Conservation (phyloP, 2,797 vertebrate genomes). For the Micrastur ruficollis region DNA sequence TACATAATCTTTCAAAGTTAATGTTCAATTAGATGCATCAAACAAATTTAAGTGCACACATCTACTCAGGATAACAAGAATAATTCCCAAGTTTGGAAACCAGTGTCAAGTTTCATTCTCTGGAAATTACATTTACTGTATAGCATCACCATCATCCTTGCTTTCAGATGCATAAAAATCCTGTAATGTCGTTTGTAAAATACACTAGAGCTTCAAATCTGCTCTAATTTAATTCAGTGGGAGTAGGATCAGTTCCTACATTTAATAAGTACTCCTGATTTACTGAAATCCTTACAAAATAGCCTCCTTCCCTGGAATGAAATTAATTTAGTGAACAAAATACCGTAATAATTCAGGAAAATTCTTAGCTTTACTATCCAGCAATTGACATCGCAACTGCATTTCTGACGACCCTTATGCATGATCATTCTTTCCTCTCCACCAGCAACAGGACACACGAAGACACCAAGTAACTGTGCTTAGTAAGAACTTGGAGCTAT, state of each 20-base stretch:
- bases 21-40: not conserved
- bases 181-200: not conserved
- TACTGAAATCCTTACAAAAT: not conserved
- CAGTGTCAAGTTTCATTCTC: not conserved
- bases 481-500: not conserved
- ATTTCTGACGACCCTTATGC: not conserved
- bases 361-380: not conserved
- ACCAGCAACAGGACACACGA: not conserved
- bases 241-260: not conserved
- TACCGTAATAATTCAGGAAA: not conserved
- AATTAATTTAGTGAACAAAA: not conserved
- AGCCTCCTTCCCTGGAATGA: not conserved
- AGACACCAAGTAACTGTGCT: not conserved
- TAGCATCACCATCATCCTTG: not conserved
- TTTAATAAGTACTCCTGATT: not conserved
- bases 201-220: not conserved
- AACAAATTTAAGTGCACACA: not conserved
- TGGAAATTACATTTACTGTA: not conserved
- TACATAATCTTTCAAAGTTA: not conserved
- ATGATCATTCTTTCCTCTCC: not conserved
- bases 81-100: constrained; percentile 17
- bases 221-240: not conserved
- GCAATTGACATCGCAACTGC: not conserved
- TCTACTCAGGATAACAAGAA: not conserved
- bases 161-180: not conserved